Evolutionary conservation across 2,888 invertebrate species (phyloP), one percentile per base, ranked within the genome.

Genomic region (Acheta domesticus): DNA sequence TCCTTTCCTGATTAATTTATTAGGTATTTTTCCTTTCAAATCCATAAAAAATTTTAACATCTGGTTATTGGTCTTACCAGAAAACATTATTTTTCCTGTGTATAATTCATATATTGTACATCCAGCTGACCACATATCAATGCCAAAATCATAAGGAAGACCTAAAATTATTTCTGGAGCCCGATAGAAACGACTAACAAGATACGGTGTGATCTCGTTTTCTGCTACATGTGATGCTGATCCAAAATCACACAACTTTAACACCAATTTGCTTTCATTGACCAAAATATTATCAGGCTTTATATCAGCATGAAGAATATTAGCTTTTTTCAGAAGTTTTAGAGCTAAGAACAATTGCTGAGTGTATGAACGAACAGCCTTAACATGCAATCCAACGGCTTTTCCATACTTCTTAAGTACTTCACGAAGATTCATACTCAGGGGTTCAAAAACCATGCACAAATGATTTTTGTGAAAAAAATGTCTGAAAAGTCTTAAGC

Each of bases 21-120:
- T 99, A 0, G 99, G 97, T 88, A 99, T 93, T 89, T 98, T 98
- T 81, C 99, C 99, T 86, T 98, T 99, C 21, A 99, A 89, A 85
- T 99, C 99, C 98, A 98, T 98, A 87, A 97, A 96, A 87, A 93
- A 95, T 86, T 99, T 99, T 81, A 99, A 89, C 99, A 99, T 99
- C 87, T 96, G 96, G 87, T 99, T 99, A 88, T 99, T 99, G 1
- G 97, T 95, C 87, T 97, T 97, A 20, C 99, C 99, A 82, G 96
- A 94, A 87, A 99, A 99, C 91, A 99, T 92, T 83, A 99, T 99
- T 88, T 95, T 95, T 19, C 99, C 99, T 0, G 99, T 99, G 85
- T 98, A 99, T 80, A 99, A 89, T 87, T 99, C 99, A 86, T 94
- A 99, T 84, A 99, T 93, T 19, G 99, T 99, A 86, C 97, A 98